These are phyloP conservation scores for Pheosia gnoma DNA, from an alignment of 2,888 invertebrate species.

Conservation along the genomic window DNA sequence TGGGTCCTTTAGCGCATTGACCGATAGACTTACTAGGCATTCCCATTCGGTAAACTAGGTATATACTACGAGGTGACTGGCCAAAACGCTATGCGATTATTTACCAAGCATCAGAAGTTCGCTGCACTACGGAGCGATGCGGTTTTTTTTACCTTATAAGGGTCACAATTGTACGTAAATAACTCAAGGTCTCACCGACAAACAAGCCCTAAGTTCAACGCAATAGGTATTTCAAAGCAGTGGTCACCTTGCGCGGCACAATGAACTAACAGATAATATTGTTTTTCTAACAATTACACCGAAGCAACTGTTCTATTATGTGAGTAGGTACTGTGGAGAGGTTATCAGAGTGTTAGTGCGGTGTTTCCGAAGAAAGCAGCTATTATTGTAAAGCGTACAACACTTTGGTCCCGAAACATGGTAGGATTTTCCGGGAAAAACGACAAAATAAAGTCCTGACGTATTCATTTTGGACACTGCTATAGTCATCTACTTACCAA, in stretches of 20 bases:
- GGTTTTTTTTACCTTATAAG: not conserved
- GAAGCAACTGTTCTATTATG: not conserved
- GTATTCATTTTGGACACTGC: no score
- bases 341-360: not conserved
- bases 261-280: conserved; percentile 7
- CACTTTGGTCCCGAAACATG: no score
- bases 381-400: not conserved
- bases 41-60: no score
- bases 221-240: not conserved
- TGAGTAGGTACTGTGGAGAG: not conserved
- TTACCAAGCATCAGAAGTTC: not conserved
- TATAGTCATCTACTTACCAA: no score
- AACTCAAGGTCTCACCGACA: not conserved
- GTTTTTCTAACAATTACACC: conserved; percentile 5
- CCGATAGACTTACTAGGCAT: no score
- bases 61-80: no score
- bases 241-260: not conserved
- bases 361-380: not conserved
- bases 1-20: no score
- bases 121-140: not conserved
- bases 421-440: no score
- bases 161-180: no score
- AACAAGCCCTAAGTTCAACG: conserved; percentile 1
- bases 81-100: not conserved
- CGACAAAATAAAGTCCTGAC: no score